Percentiles rank a stretch among this genome's conserved stretches.
These are phyloP conservation scores for Salminus brasiliensis DNA, from an alignment of 2,113 vertebrate species.

Conservation along the genomic window DNA sequence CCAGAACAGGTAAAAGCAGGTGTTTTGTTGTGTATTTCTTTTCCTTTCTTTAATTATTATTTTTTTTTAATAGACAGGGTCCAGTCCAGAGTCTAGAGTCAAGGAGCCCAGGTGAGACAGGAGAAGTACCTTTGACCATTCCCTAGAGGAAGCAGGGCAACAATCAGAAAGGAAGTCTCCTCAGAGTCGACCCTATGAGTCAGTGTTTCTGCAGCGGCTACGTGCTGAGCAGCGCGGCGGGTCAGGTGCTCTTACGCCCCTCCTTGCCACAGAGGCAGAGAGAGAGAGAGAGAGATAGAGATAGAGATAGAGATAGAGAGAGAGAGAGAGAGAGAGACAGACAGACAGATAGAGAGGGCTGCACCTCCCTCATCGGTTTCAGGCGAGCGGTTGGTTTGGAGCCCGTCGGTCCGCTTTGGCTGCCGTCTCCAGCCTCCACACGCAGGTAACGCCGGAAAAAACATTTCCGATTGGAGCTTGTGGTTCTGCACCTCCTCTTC, in stretches of 20 bases:
- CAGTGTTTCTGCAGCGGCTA: conserved; percentile 76
- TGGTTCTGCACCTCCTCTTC: conserved; percentile 63
- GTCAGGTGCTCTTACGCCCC: conserved; percentile 82
- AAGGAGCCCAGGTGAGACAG: conserved; percentile 38
- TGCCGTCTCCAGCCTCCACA: conserved; percentile 85
- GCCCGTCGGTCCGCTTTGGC: conserved; percentile 63
- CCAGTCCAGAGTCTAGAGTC: conserved; percentile 38
- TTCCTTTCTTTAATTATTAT: no score
- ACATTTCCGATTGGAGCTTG: conserved; percentile 70
- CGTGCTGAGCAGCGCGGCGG: conserved; percentile 82
- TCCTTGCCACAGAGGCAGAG: conserved; percentile 80
- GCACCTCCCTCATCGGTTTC: conserved; percentile 79
- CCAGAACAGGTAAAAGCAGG: conserved; percentile 40
- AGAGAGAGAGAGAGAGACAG: conserved; percentile 45
- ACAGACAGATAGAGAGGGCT: conserved; percentile 76
- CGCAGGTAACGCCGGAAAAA: conserved; percentile 77
- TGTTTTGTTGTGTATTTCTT: background rate
- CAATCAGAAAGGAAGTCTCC: conserved; percentile 64
- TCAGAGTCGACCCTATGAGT: conserved; percentile 38
- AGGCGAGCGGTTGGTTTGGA: conserved; percentile 67
- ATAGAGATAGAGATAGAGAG: conserved; percentile 44
- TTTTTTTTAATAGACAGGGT: background rate
- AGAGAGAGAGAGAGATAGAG: conserved; percentile 55
- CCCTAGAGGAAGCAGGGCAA: conserved; percentile 68
- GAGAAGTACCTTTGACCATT: conserved; percentile 39